Evolutionary conservation across 2,797 vertebrate species (phyloP).

Genomic region (Graptemys geographica): DNA sequence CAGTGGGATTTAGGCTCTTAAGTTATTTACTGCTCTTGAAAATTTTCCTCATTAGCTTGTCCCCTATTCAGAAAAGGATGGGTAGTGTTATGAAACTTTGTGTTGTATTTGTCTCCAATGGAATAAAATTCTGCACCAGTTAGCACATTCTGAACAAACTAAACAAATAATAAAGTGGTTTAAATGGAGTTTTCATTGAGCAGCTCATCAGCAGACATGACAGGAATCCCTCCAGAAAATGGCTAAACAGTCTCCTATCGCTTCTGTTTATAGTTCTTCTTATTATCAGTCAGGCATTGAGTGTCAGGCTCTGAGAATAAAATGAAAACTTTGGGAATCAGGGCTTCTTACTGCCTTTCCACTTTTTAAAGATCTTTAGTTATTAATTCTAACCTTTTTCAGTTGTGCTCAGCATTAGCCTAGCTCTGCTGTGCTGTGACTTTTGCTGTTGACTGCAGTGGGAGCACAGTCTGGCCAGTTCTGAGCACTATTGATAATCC

Average conservation of each 20-base stretch:
- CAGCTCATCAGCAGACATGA: background rate
- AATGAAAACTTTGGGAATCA: background rate
- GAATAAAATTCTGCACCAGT: background rate
- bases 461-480: no score
- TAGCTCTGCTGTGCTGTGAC: no score
- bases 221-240: background rate
- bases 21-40: background rate
- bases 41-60: background rate
- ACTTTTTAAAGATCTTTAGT: background rate
- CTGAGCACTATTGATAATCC: no score
- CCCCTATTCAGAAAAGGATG: background rate
- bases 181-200: background rate
- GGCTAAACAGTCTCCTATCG: background rate
- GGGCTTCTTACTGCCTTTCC: background rate
- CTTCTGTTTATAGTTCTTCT: background rate
- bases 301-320: background rate
- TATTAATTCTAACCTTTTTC: background rate
- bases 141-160: background rate
- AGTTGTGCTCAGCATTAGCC: no score
- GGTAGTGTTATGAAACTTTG: background rate
- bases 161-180: background rate
- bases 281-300: background rate
- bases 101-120: background rate
- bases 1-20: fast-evolving
- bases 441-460: no score